Conservation (phyloP, 2,113 vertebrate species). For the Eubucco bourcierii region DNA sequence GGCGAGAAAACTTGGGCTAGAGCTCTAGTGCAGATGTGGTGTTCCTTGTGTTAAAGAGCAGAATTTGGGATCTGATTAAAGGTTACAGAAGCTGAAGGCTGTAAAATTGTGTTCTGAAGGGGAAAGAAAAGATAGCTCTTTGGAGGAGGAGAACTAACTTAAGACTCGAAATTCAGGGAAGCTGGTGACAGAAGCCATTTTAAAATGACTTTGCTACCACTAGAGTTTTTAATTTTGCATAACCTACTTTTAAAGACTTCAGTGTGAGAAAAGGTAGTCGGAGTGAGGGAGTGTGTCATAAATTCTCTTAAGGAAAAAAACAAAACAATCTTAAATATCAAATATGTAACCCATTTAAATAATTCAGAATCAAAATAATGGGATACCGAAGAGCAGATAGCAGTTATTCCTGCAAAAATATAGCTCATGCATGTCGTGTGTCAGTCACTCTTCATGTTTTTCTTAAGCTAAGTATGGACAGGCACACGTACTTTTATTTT, state of each 20-base stretch:
- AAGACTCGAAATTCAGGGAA: slow-evolving; percentile 63
- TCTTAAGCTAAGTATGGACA: slow-evolving; percentile 23
- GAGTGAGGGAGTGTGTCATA: background rate
- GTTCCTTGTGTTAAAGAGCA: background rate
- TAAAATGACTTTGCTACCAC: slow-evolving; percentile 48
- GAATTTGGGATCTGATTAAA: slow-evolving; percentile 44
- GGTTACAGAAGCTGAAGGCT: slow-evolving; percentile 44
- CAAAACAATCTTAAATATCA: background rate
- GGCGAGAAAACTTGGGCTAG: slow-evolving; percentile 12
- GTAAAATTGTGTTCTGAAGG: slow-evolving; percentile 26
- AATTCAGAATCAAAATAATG: background rate
- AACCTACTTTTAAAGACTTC: background rate
- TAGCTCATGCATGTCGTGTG: background rate
- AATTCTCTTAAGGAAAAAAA: background rate
- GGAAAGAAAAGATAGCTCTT: background rate
- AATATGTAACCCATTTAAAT: background rate
- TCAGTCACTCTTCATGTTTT: slow-evolving; percentile 1
- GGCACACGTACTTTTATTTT: slow-evolving; percentile 54
- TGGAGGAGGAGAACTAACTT: slow-evolving; percentile 48
- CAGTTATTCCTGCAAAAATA: background rate
- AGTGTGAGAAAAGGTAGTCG: background rate
- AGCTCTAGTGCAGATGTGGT: background rate
- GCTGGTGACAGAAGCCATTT: slow-evolving; percentile 72
- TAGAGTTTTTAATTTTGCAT: slow-evolving; percentile 47
- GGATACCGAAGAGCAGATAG: background rate